Evolutionary conservation across 2,797 vertebrate genomes (phyloP).

Genomic region (Chanos chanos): DNA sequence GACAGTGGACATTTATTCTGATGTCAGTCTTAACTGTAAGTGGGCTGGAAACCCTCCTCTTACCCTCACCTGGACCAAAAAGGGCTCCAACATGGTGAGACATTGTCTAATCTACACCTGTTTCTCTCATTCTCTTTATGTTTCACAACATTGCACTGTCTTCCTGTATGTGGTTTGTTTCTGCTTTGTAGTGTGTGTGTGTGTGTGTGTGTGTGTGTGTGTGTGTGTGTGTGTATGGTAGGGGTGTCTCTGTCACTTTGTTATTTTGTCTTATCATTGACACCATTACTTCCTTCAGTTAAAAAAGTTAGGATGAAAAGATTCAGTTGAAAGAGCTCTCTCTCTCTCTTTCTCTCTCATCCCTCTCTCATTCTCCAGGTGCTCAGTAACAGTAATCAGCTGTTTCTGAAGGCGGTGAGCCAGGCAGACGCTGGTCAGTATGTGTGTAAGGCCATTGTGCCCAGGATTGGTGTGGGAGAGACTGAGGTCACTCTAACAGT

Average conservation of each 20-base stretch:
- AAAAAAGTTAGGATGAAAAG: no score
- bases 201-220: no score
- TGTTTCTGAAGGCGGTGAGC: constrained; percentile 86
- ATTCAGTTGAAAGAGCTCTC: no score
- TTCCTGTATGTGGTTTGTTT: not conserved
- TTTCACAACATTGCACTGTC: not conserved
- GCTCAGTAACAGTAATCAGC: constrained; percentile 94
- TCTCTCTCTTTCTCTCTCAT: not conserved
- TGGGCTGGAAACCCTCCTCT: constrained; percentile 94
- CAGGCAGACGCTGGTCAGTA: constrained; percentile 90
- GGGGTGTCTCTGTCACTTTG: no score
- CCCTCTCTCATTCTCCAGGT: constrained; percentile 70
- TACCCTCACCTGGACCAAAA: constrained; percentile 95
- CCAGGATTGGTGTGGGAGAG: constrained; percentile 90
- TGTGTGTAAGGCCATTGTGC: constrained; percentile 94
- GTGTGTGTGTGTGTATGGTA: no score
- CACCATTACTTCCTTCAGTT: no score
- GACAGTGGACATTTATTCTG: constrained; percentile 84
- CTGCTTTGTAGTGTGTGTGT: no score
- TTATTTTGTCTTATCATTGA: no score
- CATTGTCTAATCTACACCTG: constrained; percentile 1
- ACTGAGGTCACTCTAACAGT: constrained; percentile 87
- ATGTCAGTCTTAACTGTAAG: constrained; percentile 90
- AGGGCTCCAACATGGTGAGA: constrained; percentile 94
- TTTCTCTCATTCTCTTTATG: not conserved